Base-by-base conservation (phyloP, 1,140 invertebrate genomes). In the Drosophila navojoa region DNA sequence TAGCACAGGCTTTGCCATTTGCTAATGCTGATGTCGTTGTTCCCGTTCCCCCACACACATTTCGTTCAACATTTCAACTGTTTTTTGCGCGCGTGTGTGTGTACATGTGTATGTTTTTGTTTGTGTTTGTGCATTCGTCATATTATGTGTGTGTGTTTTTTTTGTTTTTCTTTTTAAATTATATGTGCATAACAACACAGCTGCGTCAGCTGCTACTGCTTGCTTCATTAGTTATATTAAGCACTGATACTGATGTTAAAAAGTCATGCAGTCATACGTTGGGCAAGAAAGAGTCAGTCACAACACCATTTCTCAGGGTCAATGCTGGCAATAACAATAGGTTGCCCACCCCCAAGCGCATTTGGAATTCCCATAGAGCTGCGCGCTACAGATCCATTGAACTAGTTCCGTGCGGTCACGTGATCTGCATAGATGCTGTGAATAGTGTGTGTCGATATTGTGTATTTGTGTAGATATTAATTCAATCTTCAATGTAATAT, bases 41-140 rank as follows among this genome's bases (percentile, higher is more conserved):
- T 82, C 81, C 79, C 79, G 82, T 86, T 87, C 82, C 76, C 82
- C 82, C 82, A 89, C 82, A 87, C 71, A 75, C 59, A 58, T 67
- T 71, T 71, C 57, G 40, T 58, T 53, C 57, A 55, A 64, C 58
- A 75, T 47, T 11, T 32, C 58, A 81, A 76, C 68, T 66, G 78
- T 49, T 68, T 32, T 42, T 42, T 59, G 38, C 60, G 29, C 60
- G 49, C 71, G 44, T 64, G 5, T 60, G 62, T 50, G 5, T 61
- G 54, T 29, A 54, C 54, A 47, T 76, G 57, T 60, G 59, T 50
- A 16, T 50, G n/a, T 29, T 55, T 50, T 11, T 61, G 54, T 71
- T 35, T 53, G 62, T 62, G 62, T 73, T 52, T 50, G 58, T 76
- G 62, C 58, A 66, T 72, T 76, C 52, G 55, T 67, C 63, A 60